A percentile compares a stretch with the other conserved stretches of the same genome.
These are phyloP conservation scores for Hipposideros armiger DNA, from an alignment of 2,113 vertebrate species.

Conservation along the genomic window DNA sequence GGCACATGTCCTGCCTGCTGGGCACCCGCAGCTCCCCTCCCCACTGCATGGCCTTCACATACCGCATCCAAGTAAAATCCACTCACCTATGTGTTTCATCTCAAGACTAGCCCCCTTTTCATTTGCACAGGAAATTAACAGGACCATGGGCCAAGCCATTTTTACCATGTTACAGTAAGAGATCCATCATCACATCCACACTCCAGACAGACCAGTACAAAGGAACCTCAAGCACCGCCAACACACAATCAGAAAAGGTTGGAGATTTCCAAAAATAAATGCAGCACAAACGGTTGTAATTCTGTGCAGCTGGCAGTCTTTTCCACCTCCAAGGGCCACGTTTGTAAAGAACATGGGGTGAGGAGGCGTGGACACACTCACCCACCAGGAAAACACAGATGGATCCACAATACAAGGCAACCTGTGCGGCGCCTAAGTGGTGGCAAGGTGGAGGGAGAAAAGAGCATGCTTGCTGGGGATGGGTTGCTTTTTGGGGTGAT, in stretches of 20 bases:
- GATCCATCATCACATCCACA: background rate
- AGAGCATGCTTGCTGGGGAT: background rate
- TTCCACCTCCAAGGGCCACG: background rate
- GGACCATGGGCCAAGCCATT: background rate
- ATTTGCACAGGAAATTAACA: background rate
- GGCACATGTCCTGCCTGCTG: background rate
- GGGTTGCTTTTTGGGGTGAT: background rate
- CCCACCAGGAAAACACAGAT: background rate
- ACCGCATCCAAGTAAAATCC: too few relatives aligned
- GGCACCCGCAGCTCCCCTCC: background rate
- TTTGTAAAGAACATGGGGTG: background rate
- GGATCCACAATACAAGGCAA: too few relatives aligned
- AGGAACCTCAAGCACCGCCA: background rate
- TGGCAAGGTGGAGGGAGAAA: background rate
- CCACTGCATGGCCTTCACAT: background rate
- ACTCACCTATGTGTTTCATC: too few relatives aligned
- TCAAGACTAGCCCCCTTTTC: background rate
- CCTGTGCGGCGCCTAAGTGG: background rate
- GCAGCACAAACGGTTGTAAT: background rate
- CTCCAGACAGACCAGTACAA: background rate
- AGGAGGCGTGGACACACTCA: background rate
- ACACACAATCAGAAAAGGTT: background rate
- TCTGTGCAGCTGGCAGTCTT: background rate
- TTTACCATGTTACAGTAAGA: background rate
- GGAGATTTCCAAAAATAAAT: background rate